Percentiles rank a stretch among this genome's conserved stretches.
Conservation (phyloP, 2,113 vertebrate genomes). For the Vulpes lagopus region DNA sequence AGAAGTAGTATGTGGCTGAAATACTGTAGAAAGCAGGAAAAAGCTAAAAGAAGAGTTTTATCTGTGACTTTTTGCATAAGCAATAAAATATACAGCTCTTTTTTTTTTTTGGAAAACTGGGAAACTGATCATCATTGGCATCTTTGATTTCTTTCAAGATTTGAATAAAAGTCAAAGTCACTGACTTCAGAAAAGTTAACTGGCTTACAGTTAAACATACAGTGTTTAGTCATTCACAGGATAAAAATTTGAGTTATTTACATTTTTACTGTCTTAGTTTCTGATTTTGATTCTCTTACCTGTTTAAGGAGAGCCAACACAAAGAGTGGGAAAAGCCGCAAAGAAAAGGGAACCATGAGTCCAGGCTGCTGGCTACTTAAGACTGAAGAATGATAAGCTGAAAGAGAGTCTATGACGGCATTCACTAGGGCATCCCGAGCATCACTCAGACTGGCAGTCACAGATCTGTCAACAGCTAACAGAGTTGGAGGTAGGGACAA, state of each 20-base stretch:
- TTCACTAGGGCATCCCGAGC: conserved; percentile 97
- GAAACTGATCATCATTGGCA: not conserved
- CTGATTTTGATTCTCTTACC: conserved; percentile 85
- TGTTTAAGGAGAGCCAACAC: conserved; percentile 96
- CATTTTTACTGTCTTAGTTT: not conserved
- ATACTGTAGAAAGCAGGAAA: not conserved
- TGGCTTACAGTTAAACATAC: not conserved
- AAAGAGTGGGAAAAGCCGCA: conserved; percentile 95
- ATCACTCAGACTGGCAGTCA: conserved; percentile 94
- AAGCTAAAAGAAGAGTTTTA: not conserved
- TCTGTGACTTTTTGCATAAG: not conserved
- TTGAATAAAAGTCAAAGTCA: not conserved
- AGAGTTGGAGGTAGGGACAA: not conserved
- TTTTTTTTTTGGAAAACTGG: not conserved
- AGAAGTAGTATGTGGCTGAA: not conserved
- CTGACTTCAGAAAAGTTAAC: not conserved
- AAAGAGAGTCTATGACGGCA: conserved; percentile 94
- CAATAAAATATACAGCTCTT: not conserved
- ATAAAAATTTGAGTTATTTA: conserved; percentile 32
- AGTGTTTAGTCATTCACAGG: not conserved
- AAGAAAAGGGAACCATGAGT: conserved; percentile 92
- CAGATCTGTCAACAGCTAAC: conserved; percentile 95
- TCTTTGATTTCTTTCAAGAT: not conserved
- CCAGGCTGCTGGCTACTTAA: conserved; percentile 95
- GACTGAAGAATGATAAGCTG: conserved; percentile 92